Evolutionary conservation across 2,888 invertebrate species (phyloP), one percentile per base, ranked within the genome.

Genomic region (Bombylius discolor): DNA sequence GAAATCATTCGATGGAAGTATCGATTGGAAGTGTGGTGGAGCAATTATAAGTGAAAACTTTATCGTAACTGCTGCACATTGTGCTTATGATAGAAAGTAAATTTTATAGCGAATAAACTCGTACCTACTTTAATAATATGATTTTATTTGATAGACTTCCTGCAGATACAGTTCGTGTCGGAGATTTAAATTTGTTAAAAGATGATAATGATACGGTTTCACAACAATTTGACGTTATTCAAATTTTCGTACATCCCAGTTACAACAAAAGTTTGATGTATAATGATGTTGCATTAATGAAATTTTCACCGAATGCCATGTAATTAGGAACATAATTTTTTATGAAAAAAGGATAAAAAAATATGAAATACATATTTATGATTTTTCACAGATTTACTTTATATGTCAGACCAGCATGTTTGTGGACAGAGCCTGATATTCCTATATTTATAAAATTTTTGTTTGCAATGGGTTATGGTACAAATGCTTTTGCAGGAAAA

Each of bases 381-480:
- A 11, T 23, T 49, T 49, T 7, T 49, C 47, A 32, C 12, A 58
- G 56, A 11, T 56, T 58, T 34, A 53, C 50, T 13, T 31, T 42
- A 8, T 49, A 47, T 36, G 70, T 73, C 1, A 71, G 80, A 48
- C 84, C 84, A 1, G 80, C 82, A 4, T 82, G 82, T 60, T 69
- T 84, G 12, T 80, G 79, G 71, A 69, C 70, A 4, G 64, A 63
- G 33, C 57, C 59, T 3, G 62, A 68, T 14, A 62, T 77, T 45
- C 70, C 73, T 14, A 23, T 23, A 23, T 23, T 2, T 23, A 70
- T 71, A 48, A 64, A 64, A 1, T 70, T 69, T 59, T 78, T 77
- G 1, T 76, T 80, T n/a, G 83, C 83, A 11, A 78, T 79, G 63
- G 84, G 84, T 51, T 83, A 81, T 74, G 84, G 84, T 1, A 74